Evolutionary conservation across 2,888 invertebrate species (phyloP), one percentile per base, ranked within the genome.

Genomic region (Acanthosoma haemorrhoidale): DNA sequence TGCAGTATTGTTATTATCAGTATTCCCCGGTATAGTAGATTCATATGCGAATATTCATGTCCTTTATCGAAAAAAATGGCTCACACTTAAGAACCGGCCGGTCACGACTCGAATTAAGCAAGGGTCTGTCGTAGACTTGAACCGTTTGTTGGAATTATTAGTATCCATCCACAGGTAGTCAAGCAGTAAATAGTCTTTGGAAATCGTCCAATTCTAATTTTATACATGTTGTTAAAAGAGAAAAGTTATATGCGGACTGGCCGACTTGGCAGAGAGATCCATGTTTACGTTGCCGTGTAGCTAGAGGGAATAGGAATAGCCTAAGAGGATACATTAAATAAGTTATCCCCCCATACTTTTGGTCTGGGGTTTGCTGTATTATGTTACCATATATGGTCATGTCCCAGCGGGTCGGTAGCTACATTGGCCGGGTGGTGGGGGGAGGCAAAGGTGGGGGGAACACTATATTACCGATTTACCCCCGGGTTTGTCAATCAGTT

Each of bases 341-440:
- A 51, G 51, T 25, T 51, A 25, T 25, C 21, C 51, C 51, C 51
- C 51, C 51, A 51, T 25, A 3, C 21, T 51, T 51, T 29, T 51
- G n/a, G 21, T 51, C 21, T 51, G 25, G 25, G 43, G 15, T 34
- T 21, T 39, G 64, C 68, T 64, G 31, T 41, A 59, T 70, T 69
- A 68, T 71, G 57, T 69, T 85, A 84, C 89, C 89, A 86, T 89
- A 89, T 89, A 89, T 87, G 89, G 89, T 87, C 85, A 88, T 87
- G 82, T 80, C 70, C 70, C 80, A 83, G 81, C 78, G 79, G 79
- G 72, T 78, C 78, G 77, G 78, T 79, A 76, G 25, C 51, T 25
- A 78, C 78, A 77, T 78, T 79, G 76, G 79, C 78, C 78, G 80
- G 78, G 82, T 51, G 51, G 51, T 51, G 82, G 83, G 83, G 83